These are phyloP conservation scores for Graptemys geographica DNA, from an alignment of 2,797 vertebrate genomes.

Conservation along the genomic window DNA sequence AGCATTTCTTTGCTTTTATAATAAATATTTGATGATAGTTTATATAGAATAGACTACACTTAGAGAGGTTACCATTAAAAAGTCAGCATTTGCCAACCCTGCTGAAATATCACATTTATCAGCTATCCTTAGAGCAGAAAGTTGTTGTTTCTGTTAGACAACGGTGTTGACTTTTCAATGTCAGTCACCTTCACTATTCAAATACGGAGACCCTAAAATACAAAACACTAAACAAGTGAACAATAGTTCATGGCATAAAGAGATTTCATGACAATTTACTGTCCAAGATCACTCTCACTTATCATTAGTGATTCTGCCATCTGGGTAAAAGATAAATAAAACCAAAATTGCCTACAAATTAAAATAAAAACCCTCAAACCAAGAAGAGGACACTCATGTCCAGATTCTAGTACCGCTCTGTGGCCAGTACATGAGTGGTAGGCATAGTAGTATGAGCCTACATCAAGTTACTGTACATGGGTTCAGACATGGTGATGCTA, in stretches of 20 bases:
- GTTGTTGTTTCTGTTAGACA: background rate
- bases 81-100: background rate
- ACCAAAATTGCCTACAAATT: background rate
- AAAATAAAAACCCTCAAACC: background rate
- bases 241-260: background rate
- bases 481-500: accelerated
- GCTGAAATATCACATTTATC: background rate
- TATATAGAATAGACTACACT: background rate
- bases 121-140: background rate
- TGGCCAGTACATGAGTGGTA: background rate
- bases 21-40: background rate
- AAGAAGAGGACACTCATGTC: background rate
- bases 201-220: background rate
- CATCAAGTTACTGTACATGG: background rate
- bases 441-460: background rate
- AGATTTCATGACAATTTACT: background rate
- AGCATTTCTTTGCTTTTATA: background rate
- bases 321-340: background rate
- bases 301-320: background rate
- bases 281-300: background rate
- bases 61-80: background rate
- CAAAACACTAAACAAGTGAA: background rate
- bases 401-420: background rate
- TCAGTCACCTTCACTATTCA: background rate
- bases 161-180: background rate